phyloP scores from a whole-genome alignment of 2,113 vertebrate species.

The Gobiocypris rarus region DNA sequence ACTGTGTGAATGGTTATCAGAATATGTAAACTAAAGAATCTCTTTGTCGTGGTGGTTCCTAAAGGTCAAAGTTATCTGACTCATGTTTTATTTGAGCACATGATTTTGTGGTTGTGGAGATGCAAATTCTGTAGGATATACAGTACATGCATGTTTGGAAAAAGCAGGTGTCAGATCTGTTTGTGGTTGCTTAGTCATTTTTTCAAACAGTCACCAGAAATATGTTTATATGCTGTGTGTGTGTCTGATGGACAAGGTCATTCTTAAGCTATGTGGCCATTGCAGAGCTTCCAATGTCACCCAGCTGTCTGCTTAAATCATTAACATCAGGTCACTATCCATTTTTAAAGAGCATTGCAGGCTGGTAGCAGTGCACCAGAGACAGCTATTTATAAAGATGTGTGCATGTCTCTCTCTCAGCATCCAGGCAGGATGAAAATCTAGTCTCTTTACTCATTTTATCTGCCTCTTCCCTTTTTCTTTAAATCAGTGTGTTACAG shows the following conservation, averaged over 20 bases:
- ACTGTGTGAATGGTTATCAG: background rate
- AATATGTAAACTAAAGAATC: no score
- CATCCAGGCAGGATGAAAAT: background rate
- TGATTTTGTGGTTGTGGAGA: background rate
- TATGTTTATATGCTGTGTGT: background rate
- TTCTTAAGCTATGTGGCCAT: background rate
- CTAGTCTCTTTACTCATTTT: slow-evolving; percentile 1
- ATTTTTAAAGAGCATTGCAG: slow-evolving; percentile 67
- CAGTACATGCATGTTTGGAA: background rate
- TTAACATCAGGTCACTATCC: slow-evolving; percentile 60
- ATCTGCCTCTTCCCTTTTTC: background rate
- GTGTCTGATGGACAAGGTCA: slow-evolving; percentile 6
- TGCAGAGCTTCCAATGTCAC: slow-evolving; percentile 34
- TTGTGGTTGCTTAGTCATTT: background rate
- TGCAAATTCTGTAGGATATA: background rate
- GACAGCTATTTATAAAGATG: slow-evolving; percentile 51
- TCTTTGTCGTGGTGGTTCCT: background rate
- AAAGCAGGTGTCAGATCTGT: background rate
- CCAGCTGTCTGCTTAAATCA: slow-evolving; percentile 60
- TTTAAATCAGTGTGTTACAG: background rate
- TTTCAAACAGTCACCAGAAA: background rate
- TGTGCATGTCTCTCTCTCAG: slow-evolving; percentile 6
- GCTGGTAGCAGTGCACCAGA: slow-evolving; percentile 14
- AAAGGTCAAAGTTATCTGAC: background rate
- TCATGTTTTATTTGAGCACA: background rate